Conservation (phyloP, 1,140 invertebrate species). For the Drosophila simulans region DNA sequence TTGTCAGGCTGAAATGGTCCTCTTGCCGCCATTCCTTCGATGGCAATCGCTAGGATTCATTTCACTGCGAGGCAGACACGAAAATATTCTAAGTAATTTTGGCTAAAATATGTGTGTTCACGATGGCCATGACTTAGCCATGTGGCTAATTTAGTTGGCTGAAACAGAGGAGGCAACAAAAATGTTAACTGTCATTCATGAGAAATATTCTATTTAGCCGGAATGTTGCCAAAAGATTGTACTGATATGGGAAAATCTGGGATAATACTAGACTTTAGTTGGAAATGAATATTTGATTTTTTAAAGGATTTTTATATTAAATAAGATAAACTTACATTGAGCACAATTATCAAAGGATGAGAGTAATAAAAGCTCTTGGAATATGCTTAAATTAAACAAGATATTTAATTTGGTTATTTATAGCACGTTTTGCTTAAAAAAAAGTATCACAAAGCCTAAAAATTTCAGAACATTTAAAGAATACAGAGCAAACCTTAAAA, state of each 20-base stretch:
- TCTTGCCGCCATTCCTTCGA: slow-evolving; percentile 25
- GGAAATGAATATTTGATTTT: neutral
- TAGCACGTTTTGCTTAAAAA: neutral
- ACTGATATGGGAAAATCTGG: neutral
- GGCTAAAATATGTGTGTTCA: slow-evolving; percentile 56
- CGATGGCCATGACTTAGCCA: slow-evolving; percentile 36
- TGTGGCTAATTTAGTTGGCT: slow-evolving; percentile 52
- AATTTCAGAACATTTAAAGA: neutral
- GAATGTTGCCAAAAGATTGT: slow-evolving; percentile 13
- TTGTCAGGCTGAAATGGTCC: slow-evolving; percentile 1
- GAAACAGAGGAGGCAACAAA: slow-evolving; percentile 10
- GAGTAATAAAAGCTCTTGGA: too few species aligned
- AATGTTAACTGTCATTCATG: slow-evolving; percentile 28
- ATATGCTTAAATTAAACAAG: neutral
- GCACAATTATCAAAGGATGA: too few species aligned
- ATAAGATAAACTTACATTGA: neutral
- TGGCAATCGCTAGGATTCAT: slow-evolving; percentile 42
- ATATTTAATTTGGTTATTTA: neutral
- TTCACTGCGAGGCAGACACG: slow-evolving; percentile 46
- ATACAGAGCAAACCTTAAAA: too few species aligned
- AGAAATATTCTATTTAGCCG: slow-evolving; percentile 15
- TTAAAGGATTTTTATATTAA: neutral
- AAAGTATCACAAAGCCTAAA: neutral
- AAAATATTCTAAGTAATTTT: slow-evolving; percentile 56
- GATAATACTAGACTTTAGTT: neutral